Conservation (phyloP, 2,888 invertebrate genomes). For the Agrochola lota region DNA sequence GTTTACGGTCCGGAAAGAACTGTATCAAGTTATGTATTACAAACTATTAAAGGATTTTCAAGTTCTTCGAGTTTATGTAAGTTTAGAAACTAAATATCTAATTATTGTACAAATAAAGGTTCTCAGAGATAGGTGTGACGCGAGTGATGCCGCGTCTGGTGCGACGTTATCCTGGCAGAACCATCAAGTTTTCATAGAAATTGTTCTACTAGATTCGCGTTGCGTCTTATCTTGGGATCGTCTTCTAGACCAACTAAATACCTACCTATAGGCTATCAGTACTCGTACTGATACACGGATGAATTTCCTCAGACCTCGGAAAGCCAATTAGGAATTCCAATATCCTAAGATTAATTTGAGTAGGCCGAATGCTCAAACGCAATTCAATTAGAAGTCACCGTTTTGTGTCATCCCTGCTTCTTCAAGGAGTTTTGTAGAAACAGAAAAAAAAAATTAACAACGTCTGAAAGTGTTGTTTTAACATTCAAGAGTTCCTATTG, state of each 20-base stretch:
- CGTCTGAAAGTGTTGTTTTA: not conserved
- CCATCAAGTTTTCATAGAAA: not conserved
- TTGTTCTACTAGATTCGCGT: not conserved
- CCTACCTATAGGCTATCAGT: not conserved
- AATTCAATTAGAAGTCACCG: not conserved
- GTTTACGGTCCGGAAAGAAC: slow-evolving; percentile 24
- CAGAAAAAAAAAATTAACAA: slow-evolving; percentile 2
- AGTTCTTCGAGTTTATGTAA: not conserved
- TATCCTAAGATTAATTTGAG: slow-evolving; percentile 11
- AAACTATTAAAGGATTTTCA: not conserved
- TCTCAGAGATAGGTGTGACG: not conserved
- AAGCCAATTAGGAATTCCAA: slow-evolving; percentile 9
- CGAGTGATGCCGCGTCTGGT: not conserved
- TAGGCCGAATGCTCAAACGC: not conserved
- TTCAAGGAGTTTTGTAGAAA: not conserved
- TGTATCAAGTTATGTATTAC: not conserved
- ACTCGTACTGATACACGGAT: not conserved
- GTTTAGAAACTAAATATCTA: not conserved
- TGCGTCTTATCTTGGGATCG: not conserved
- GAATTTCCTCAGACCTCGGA: not conserved
- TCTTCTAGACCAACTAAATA: not conserved
- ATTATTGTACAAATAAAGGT: not conserved
- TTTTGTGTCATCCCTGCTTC: not conserved
- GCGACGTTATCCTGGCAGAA: not conserved
- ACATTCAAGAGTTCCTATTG: not conserved